Percentiles rank a stretch among this genome's conserved stretches.
phyloP scores from a whole-genome alignment of 1,140 invertebrate genomes.

The Saccostrea glomerata region DNA sequence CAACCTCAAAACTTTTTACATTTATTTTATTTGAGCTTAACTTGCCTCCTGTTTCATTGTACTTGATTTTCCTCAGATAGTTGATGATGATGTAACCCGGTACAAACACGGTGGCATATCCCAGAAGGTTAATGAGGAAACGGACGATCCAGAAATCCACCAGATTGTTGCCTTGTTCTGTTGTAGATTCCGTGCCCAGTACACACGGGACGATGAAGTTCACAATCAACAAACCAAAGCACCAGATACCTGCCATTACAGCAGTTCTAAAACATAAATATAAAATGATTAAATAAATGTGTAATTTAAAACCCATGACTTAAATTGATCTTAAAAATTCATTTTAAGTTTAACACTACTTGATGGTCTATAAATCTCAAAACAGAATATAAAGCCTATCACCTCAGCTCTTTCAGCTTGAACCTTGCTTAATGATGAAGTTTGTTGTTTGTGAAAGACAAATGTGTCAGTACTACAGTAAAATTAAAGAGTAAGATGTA shows the following conservation, averaged over 20 bases:
- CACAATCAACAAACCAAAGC: constrained; percentile 51
- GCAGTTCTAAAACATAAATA: constrained; percentile 52
- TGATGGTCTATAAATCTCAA: too few species aligned
- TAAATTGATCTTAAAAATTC: too few species aligned
- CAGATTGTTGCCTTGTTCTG: constrained; percentile 40
- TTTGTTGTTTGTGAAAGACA: too few species aligned
- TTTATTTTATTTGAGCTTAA: constrained; percentile 47
- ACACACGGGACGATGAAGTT: constrained; percentile 60
- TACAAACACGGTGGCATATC: constrained; percentile 93
- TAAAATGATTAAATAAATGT: background rate
- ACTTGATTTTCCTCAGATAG: constrained; percentile 89
- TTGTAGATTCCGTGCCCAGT: constrained; percentile 60
- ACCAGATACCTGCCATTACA: constrained; percentile 53
- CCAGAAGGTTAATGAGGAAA: constrained; percentile 86
- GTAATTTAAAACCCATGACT: too few species aligned
- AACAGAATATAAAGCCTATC: too few species aligned
- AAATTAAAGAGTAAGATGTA: too few species aligned
- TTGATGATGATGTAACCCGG: constrained; percentile 92
- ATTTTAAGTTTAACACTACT: too few species aligned
- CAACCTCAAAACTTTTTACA: too few species aligned
- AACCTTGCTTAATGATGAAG: too few species aligned
- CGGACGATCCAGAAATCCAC: constrained; percentile 87
- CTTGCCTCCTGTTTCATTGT: constrained; percentile 88
- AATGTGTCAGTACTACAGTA: too few species aligned
- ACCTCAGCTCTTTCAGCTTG: too few species aligned